Evolutionary conservation across 1,140 invertebrate species (phyloP).

Genomic region (Brachystomella parvula): DNA sequence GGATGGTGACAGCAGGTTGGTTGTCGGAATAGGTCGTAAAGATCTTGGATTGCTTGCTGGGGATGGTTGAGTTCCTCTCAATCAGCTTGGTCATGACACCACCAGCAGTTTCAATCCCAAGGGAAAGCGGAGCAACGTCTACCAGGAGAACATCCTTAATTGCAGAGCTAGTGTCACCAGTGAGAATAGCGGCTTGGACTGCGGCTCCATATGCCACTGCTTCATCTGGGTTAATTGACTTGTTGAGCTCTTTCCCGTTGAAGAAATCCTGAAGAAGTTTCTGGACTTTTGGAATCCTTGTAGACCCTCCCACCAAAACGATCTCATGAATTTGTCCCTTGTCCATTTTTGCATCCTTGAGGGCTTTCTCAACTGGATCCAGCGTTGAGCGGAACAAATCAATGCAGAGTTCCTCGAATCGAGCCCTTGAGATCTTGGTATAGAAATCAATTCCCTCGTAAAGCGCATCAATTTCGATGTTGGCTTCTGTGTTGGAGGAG

Average conservation of each 20-base stretch:
- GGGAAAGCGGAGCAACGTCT: conserved; percentile 49
- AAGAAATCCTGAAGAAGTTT: conserved; percentile 54
- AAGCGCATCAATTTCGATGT: conserved; percentile 86
- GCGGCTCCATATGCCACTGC: conserved; percentile 84
- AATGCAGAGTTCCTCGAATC: no score
- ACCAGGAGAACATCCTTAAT: conserved; percentile 50
- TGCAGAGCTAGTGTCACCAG: no score
- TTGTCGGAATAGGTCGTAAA: conserved; percentile 53
- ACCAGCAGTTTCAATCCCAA: no score
- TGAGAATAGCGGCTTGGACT: no score
- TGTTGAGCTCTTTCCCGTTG: no score
- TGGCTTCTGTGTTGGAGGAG: conserved; percentile 86
- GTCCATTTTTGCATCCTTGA: conserved; percentile 56
- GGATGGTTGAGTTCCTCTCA: conserved; percentile 52
- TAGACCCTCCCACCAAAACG: conserved; percentile 59
- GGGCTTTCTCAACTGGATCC: conserved; percentile 58
- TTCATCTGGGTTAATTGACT: no score
- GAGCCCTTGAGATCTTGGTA: no score
- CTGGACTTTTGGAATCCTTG: conserved; percentile 58
- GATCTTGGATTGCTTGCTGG: conserved; percentile 48
- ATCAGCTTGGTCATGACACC: conserved; percentile 53
- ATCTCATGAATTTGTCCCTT: conserved; percentile 55
- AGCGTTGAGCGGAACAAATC: conserved; percentile 75
- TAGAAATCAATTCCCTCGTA: conserved; percentile 94
- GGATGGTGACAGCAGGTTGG: conserved; percentile 72